A percentile compares a stretch with the other conserved stretches of the same genome.
phyloP scores from a whole-genome alignment of 2,797 vertebrate genomes.

The Sardinella longiceps region DNA sequence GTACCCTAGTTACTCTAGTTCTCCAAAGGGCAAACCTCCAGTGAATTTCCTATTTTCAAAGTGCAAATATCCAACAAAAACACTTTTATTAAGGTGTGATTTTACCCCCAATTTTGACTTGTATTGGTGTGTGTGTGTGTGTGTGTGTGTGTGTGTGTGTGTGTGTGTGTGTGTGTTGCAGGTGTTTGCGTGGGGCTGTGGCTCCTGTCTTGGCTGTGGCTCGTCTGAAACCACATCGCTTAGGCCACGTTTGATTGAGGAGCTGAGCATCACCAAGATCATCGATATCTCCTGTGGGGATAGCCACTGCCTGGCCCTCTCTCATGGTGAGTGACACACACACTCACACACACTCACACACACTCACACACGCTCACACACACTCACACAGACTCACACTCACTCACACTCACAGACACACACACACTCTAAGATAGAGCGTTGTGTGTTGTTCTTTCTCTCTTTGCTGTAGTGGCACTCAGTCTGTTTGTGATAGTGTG shows the following conservation, averaged over 20 bases:
- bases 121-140: not conserved
- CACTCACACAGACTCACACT: too few relatives aligned
- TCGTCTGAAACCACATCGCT: slow-evolving; percentile 82
- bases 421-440: not conserved
- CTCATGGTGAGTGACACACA: slow-evolving; percentile 58
- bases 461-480: too few relatives aligned
- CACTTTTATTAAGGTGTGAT: too few relatives aligned
- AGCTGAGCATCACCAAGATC: slow-evolving; percentile 79
- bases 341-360: not conserved
- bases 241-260: slow-evolving; percentile 78
- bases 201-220: slow-evolving; percentile 81
- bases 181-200: slow-evolving; percentile 84
- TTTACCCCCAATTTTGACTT: not conserved
- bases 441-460: too few relatives aligned
- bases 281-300: slow-evolving; percentile 84
- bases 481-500: too few relatives aligned
- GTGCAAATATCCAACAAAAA: too few relatives aligned
- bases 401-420: not conserved
- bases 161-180: slow-evolving; percentile 43
- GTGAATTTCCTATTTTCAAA: too few relatives aligned
- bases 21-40: too few relatives aligned
- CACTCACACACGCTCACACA: too few relatives aligned
- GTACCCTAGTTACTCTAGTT: not conserved
- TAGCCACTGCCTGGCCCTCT: slow-evolving; percentile 82
- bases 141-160: not conserved